phyloP scores from a whole-genome alignment of 2,113 vertebrate species.

The Cygnus buccinator region DNA sequence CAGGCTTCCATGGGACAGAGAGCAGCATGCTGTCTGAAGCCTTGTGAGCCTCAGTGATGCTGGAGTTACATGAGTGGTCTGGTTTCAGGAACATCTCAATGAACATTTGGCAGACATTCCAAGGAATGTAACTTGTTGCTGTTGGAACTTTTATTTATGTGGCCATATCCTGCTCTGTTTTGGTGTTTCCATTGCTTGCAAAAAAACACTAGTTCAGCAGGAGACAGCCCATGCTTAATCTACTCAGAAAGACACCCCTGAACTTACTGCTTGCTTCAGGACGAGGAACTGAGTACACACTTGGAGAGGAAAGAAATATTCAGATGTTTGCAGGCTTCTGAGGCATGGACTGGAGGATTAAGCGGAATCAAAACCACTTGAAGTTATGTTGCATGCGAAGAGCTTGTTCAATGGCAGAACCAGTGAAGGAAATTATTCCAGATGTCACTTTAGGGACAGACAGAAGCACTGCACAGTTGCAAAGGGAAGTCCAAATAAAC shows the following conservation, averaged over 20 bases:
- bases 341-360: neutral
- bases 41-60: neutral
- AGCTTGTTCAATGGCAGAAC: neutral
- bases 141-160: neutral
- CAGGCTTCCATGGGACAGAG: neutral
- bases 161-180: neutral
- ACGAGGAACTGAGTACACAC: neutral
- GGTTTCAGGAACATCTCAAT: neutral
- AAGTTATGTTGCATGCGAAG: neutral
- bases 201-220: neutral
- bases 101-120: neutral
- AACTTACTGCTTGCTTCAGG: neutral
- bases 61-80: fast-evolving
- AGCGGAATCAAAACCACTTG: neutral
- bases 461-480: neutral
- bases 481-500: neutral
- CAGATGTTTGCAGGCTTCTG: neutral
- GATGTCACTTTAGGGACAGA: neutral
- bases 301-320: neutral
- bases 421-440: neutral
- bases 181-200: neutral
- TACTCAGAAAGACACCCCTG: neutral
- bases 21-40: fast-evolving
- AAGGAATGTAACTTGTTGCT: neutral
- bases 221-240: neutral